Conservation (phyloP, 2,797 vertebrate species). For the Xiphorhynchus erythropygius region DNA sequence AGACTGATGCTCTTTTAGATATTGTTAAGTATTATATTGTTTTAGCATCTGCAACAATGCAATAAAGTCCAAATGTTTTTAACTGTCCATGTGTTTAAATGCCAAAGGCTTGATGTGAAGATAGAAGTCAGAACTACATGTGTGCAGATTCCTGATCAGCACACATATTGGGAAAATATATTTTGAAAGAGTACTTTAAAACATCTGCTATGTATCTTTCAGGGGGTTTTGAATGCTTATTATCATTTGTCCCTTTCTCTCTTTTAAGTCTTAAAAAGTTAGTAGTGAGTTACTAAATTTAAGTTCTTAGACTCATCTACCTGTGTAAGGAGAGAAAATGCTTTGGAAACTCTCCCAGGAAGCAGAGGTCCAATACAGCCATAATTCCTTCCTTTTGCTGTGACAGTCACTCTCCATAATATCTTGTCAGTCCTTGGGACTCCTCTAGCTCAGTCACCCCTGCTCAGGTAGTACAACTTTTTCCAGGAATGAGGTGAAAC, state of each 20-base stretch:
- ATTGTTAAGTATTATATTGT: neutral
- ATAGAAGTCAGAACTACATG: neutral
- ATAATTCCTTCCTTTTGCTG: neutral
- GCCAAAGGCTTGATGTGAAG: neutral
- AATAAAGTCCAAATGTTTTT: neutral
- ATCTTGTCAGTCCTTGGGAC: neutral
- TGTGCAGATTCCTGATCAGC: neutral
- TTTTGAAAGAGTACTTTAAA: neutral
- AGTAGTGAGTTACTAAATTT: neutral
- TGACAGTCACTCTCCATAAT: rapidly evolving
- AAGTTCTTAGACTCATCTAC: neutral
- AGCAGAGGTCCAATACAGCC: neutral
- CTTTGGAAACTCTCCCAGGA: neutral
- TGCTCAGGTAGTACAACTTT: neutral
- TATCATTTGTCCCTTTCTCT: neutral
- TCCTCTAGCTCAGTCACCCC: neutral
- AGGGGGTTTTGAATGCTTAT: neutral
- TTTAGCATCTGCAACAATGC: neutral
- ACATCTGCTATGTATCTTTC: neutral
- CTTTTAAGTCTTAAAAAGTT: neutral
- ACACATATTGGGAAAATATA: neutral
- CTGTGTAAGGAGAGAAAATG: neutral
- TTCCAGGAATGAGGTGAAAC: neutral
- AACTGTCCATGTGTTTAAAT: neutral
- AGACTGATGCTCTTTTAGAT: neutral